A percentile compares a stretch with the other conserved stretches of the same genome.
These are phyloP conservation scores for Silurus meridionalis DNA, from an alignment of 2,113 vertebrate species.

Conservation along the genomic window DNA sequence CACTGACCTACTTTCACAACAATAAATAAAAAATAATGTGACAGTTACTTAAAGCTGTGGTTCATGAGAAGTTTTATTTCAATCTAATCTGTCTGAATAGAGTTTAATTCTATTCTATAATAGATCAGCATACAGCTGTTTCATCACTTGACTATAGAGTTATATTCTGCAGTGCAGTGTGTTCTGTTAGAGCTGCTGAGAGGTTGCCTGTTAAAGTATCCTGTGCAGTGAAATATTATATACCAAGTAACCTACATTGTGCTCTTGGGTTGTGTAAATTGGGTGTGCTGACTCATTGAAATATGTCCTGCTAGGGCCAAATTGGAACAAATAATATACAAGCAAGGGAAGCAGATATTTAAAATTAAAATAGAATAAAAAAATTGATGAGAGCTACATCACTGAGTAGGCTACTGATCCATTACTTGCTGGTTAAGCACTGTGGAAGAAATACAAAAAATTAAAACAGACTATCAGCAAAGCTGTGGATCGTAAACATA, in stretches of 20 bases:
- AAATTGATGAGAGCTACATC: background rate
- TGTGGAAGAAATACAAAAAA: background rate
- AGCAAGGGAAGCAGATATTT: too few relatives aligned
- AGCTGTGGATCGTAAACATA: too few relatives aligned
- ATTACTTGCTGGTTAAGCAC: background rate
- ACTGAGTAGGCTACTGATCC: background rate
- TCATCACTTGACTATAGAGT: background rate
- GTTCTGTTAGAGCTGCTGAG: background rate
- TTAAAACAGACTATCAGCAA: too few relatives aligned
- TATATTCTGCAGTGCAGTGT: background rate
- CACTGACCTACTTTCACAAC: background rate
- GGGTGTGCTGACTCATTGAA: background rate
- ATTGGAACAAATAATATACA: background rate
- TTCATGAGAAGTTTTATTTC: background rate
- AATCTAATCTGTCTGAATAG: background rate
- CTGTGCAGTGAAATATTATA: background rate
- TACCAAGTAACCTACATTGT: background rate
- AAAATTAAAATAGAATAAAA: too few relatives aligned
- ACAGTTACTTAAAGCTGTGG: background rate
- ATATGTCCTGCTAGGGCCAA: background rate
- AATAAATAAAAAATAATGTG: background rate
- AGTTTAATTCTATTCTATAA: background rate
- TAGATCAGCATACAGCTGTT: background rate
- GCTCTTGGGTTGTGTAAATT: background rate
- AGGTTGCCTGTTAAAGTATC: background rate